phyloP scores from a whole-genome alignment of 2,113 vertebrate species.

The Sebastes schlegelii region DNA sequence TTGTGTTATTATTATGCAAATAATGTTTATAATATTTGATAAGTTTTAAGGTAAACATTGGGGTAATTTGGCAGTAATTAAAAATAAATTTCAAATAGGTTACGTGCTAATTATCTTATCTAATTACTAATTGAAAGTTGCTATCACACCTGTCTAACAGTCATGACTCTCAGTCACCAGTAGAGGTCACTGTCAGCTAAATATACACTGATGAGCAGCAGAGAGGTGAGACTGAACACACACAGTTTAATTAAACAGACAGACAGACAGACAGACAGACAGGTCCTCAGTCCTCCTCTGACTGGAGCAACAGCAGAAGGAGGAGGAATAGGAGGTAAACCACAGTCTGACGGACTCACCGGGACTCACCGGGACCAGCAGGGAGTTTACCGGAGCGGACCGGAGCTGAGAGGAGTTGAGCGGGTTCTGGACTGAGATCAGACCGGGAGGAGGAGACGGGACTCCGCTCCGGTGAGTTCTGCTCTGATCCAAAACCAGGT shows the following conservation, averaged over 20 bases:
- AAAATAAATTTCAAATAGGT: too few species aligned
- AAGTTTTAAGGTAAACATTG: too few species aligned
- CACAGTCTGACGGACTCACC: neutral
- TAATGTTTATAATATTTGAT: too few species aligned
- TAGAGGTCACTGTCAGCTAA: neutral
- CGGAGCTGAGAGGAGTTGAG: neutral
- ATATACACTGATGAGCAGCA: neutral
- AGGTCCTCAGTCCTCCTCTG: neutral
- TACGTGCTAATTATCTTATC: too few species aligned
- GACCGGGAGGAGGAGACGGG: conserved; percentile 11
- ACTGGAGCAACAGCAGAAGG: conserved; percentile 27
- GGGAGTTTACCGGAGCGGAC: neutral
- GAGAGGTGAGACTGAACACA: neutral
- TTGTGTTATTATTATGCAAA: too few species aligned
- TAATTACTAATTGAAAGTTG: too few species aligned
- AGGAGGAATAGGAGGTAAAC: neutral
- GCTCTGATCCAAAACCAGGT: neutral
- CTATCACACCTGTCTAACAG: neutral
- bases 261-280: neutral
- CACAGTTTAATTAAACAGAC: conserved; percentile 5
- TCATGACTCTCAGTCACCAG: neutral
- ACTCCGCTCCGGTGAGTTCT: conserved; percentile 31
- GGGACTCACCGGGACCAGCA: neutral
- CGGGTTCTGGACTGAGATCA: neutral
- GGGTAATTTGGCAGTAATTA: too few species aligned